Conservation (phyloP, 2,888 invertebrate genomes). For the Ommatoiulus sabulosus region DNA sequence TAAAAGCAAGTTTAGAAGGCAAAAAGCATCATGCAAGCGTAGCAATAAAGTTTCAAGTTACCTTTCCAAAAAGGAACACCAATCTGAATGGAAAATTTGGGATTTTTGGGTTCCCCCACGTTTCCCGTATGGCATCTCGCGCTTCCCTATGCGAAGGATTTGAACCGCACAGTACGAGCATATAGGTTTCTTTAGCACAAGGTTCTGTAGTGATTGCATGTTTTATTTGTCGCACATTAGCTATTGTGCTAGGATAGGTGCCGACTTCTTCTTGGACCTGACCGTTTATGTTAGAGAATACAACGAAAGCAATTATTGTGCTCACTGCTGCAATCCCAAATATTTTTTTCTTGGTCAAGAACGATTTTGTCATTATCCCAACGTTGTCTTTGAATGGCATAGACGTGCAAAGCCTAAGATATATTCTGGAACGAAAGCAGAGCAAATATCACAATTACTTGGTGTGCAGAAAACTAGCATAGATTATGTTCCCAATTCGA, state of each 20-base stretch:
- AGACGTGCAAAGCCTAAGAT: conserved; percentile 1
- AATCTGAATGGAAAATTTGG: conserved; percentile 48
- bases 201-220: conserved; percentile 36
- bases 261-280: conserved; percentile 26
- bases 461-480: background rate
- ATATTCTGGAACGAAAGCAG: background rate
- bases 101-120: conserved; percentile 55
- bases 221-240: background rate
- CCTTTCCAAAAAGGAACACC: conserved; percentile 56
- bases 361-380: conserved; percentile 26
- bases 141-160: conserved; percentile 55
- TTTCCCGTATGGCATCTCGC: conserved; percentile 53
- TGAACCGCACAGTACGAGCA: conserved; percentile 54
- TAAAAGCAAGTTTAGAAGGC: background rate
- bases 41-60: conserved; percentile 20
- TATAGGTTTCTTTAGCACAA: conserved; percentile 44
- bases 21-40: background rate
- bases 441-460: conserved; percentile 14
- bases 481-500: background rate
- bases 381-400: conserved; percentile 7
- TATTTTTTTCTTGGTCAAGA: conserved; percentile 32
- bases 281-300: conserved; percentile 46
- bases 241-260: conserved; percentile 6
- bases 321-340: conserved; percentile 31
- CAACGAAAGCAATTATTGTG: conserved; percentile 28